These are phyloP conservation scores for Crocallis elinguaria DNA, from an alignment of 2,888 invertebrate species.

Conservation along the genomic window DNA sequence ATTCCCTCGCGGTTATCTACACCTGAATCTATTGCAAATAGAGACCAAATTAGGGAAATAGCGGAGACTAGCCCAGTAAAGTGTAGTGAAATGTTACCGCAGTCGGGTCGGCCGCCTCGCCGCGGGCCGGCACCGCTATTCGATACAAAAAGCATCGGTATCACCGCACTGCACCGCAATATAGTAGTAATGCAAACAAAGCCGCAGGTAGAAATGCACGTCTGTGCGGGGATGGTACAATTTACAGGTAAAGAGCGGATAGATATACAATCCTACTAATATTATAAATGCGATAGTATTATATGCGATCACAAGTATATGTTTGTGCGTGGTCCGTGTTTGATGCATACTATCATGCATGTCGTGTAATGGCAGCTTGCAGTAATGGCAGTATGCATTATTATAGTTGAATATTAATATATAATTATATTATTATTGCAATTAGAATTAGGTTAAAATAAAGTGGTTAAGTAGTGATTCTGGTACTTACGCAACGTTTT, in stretches of 20 bases:
- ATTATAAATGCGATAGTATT: too few species aligned
- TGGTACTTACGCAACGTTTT: too few species aligned
- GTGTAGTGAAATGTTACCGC: slow-evolving; percentile 49
- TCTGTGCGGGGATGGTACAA: slow-evolving; percentile 12
- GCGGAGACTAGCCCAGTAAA: slow-evolving; percentile 31
- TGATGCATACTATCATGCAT: too few species aligned
- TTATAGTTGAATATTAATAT: too few species aligned
- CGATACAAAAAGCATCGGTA: slow-evolving; percentile 66
- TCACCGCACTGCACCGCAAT: slow-evolving; percentile 48
- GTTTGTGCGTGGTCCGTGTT: too few species aligned
- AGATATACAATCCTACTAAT: not conserved
- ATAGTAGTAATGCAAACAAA: slow-evolving; percentile 68
- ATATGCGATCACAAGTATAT: too few species aligned
- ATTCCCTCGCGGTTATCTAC: slow-evolving; percentile 16
- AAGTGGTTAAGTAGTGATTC: too few species aligned
- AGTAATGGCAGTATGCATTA: too few species aligned
- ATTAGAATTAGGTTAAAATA: too few species aligned
- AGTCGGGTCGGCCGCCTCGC: slow-evolving; percentile 45
- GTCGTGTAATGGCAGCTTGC: too few species aligned
- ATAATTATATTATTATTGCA: too few species aligned
- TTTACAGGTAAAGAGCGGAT: not conserved
- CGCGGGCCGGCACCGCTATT: slow-evolving; percentile 53
- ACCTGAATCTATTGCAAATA: slow-evolving; percentile 29
- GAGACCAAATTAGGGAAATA: slow-evolving; percentile 38
- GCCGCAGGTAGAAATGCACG: slow-evolving; percentile 61